phyloP scores from a whole-genome alignment of 2,888 invertebrate species.

The Ormia ochracea region DNA sequence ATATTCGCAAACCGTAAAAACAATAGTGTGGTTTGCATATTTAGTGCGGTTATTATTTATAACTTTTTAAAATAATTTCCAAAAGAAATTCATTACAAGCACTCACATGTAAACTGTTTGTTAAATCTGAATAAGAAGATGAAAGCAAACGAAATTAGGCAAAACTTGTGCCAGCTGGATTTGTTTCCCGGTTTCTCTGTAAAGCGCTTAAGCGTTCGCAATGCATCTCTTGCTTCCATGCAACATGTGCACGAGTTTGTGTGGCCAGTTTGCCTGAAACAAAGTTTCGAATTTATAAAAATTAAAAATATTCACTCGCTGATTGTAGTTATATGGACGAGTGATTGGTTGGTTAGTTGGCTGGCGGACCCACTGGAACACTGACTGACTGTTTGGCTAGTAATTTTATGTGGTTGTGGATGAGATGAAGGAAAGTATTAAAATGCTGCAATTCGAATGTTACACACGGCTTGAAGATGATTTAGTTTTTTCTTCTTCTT shows the following conservation, averaged over 20 bases:
- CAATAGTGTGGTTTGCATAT: not conserved
- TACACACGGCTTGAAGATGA: constrained; percentile 48
- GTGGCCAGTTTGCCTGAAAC: constrained; percentile 40
- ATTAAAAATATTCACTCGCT: constrained; percentile 4
- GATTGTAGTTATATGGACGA: not conserved
- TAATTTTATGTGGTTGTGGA: constrained; percentile 22
- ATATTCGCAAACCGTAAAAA: not conserved
- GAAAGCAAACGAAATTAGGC: constrained; percentile 5
- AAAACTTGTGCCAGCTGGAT: constrained; percentile 37
- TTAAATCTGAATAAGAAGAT: constrained; percentile 31
- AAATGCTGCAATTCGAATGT: constrained; percentile 33
- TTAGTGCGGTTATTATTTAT: constrained; percentile 9
- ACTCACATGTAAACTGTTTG: constrained; percentile 28
- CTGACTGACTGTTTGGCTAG: not conserved
- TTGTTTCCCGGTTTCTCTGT: constrained; percentile 3
- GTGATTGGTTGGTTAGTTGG: not conserved
- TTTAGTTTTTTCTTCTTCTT: constrained; percentile 43
- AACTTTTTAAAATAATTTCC: constrained; percentile 33
- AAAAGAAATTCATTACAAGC: constrained; percentile 35
- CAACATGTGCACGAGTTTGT: not conserved
- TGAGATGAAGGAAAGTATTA: constrained; percentile 8
- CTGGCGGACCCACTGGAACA: not conserved
- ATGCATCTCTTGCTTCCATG: not conserved
- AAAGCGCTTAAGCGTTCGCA: not conserved
- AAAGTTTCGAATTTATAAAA: constrained; percentile 25